These are phyloP conservation scores for Bufotes viridis DNA, from an alignment of 2,797 vertebrate genomes.

Conservation along the genomic window DNA sequence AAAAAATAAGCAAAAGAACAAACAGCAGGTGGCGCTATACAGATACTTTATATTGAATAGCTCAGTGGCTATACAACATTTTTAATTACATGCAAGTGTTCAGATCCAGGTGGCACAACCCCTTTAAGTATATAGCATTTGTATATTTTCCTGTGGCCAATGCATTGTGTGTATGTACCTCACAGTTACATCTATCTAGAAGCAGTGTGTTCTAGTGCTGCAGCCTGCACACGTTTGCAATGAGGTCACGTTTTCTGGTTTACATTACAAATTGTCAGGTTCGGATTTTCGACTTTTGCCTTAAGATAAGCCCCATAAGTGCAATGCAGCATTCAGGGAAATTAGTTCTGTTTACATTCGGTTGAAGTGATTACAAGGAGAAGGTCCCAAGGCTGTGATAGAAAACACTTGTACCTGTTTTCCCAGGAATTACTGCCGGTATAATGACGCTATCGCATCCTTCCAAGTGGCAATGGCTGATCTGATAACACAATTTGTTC, in stretches of 20 bases:
- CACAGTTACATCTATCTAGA: background rate
- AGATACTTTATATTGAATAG: too few species aligned
- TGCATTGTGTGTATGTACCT: background rate
- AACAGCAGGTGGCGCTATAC: too few species aligned
- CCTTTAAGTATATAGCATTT: background rate
- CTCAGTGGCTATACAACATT: too few species aligned
- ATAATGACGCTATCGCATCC: background rate
- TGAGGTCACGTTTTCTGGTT: constrained; percentile 32
- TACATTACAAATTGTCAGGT: constrained; percentile 39
- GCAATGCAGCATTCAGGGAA: constrained; percentile 28
- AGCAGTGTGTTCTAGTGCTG: background rate
- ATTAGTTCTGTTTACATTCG: constrained; percentile 31
- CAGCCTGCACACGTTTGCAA: background rate
- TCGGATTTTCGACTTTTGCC: constrained; percentile 10
- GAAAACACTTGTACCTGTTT: constrained; percentile 13
- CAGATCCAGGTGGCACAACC: too few species aligned
- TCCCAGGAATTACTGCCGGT: constrained; percentile 10
- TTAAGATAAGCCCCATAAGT: constrained; percentile 14
- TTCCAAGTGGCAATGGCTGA: background rate
- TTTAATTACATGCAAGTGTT: too few species aligned
- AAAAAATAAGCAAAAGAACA: too few species aligned
- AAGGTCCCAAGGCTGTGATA: constrained; percentile 31
- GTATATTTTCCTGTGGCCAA: background rate
- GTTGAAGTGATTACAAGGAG: constrained; percentile 19
- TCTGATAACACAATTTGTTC: constrained; percentile 2